Evolutionary conservation across 2,888 invertebrate species (phyloP).

Genomic region (Adelognathus sp.): DNA sequence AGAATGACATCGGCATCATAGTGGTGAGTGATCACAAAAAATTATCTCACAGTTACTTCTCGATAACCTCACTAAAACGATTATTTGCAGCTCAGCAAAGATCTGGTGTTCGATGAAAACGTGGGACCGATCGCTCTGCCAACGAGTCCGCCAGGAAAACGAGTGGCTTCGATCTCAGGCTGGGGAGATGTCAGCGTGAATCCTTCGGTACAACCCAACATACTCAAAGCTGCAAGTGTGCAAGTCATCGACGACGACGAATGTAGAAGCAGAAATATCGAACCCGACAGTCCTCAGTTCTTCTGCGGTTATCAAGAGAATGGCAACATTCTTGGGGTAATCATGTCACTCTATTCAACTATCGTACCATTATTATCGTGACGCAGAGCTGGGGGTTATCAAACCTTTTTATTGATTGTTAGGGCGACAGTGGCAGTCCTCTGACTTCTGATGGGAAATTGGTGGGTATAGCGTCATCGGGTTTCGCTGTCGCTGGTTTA

Average conservation of each 20-base stretch:
- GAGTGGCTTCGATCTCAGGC: neutral
- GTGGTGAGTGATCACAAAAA: neutral
- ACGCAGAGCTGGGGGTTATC: neutral
- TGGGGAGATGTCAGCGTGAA: neutral
- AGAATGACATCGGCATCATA: neutral
- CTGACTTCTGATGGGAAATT: neutral
- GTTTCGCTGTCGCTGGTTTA: neutral
- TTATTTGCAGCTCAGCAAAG: neutral
- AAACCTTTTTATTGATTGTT: neutral
- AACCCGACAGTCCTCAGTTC: neutral
- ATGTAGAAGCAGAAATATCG: neutral
- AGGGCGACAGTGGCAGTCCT: neutral
- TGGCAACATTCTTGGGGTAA: neutral
- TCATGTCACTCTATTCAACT: neutral
- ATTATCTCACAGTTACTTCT: neutral
- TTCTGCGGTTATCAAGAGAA: neutral
- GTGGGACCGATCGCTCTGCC: neutral
- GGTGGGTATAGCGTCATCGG: neutral
- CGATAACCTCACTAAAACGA: neutral
- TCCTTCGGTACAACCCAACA: neutral
- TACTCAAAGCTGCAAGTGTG: neutral
- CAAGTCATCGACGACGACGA: neutral
- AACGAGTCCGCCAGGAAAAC: neutral
- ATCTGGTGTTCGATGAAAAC: neutral
- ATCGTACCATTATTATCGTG: neutral